These are phyloP conservation scores for Nyctereutes procyonoides DNA, from an alignment of 2,113 vertebrate species.

Conservation along the genomic window DNA sequence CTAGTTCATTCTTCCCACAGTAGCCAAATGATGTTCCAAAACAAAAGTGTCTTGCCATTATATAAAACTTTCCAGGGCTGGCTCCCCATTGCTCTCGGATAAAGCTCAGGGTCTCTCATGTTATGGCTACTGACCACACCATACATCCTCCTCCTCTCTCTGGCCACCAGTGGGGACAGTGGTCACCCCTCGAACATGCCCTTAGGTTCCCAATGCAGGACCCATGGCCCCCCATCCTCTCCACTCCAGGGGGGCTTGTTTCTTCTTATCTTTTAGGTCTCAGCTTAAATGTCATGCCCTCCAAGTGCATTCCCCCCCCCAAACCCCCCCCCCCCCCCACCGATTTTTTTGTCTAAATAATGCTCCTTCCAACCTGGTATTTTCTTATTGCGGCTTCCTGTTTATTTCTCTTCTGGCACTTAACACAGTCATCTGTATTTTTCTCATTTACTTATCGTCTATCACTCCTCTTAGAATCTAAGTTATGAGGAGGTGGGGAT, in stretches of 20 bases:
- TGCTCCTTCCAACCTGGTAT: neutral
- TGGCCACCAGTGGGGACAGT: fast-evolving
- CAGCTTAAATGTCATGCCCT: neutral
- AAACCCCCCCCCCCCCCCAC: fast-evolving
- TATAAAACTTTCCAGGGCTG: neutral
- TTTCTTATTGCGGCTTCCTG: neutral
- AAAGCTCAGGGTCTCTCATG: neutral
- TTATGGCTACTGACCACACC: neutral
- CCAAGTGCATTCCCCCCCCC: neutral
- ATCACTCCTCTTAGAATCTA: neutral
- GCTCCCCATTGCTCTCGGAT: neutral
- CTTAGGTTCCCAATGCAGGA: neutral
- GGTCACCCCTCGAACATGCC: neutral
- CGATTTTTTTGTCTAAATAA: neutral
- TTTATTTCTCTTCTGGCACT: neutral
- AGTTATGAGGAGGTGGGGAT: neutral
- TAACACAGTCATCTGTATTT: neutral
- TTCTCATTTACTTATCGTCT: neutral
- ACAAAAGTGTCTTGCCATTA: neutral
- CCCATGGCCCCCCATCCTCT: neutral
- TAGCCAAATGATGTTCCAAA: neutral
- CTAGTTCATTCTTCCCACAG: neutral
- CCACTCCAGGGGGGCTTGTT: neutral
- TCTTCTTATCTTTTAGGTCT: constrained; percentile 11
- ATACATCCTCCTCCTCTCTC: neutral